Base-by-base conservation (phyloP, 2,113 vertebrate species). In the Sitta europaea region DNA sequence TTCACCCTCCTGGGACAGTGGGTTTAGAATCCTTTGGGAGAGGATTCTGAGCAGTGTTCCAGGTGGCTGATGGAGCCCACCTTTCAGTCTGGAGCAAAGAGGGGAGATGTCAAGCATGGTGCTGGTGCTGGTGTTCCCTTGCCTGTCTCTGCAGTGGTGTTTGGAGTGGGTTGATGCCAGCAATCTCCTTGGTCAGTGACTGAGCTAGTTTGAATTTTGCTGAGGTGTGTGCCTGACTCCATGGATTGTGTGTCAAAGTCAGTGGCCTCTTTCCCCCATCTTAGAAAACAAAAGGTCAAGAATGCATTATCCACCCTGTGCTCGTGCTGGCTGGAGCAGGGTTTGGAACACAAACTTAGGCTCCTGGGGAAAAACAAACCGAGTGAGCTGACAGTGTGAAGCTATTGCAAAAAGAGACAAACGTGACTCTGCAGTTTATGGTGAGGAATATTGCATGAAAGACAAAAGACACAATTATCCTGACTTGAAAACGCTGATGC, bases 151-250 rank as follows among this genome's bases (percentile, higher is more conserved):
- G 62, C 80, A 40, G 57, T 4, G 27, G 11, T n/a, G 1, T 42
- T 36, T 40, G 22, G n/a, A 50, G 22, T 14, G 24, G 14, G 51
- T 23, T 74, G 74, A 50, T 65, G 59, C 42, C 74, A 86, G 25
- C 11, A 71, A 25, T 22, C 16, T 62, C 17, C 51, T 50, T 27
- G 6, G 31, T 28, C 59, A 57, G n/a, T 24, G 14, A 27, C 18
- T 55, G n/a, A 81, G 40, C 33, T 68, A 0, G 36, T 74, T 28
- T 54, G 47, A 62, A 27, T 82, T 74, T 71, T 74, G 2, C 38
- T 74, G 78, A 62, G 61, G 12, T 0, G 0, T 61, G 50, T 61
- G 18, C n/a, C 38, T 65, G n/a, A 18, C 47, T 51, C 35, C 33
- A 9, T 16, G 42, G 35, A 12, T 45, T 53, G 22, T n/a, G 25